Evolutionary conservation across 2,113 vertebrate species (phyloP).

Genomic region (Aphelocoma coerulescens): DNA sequence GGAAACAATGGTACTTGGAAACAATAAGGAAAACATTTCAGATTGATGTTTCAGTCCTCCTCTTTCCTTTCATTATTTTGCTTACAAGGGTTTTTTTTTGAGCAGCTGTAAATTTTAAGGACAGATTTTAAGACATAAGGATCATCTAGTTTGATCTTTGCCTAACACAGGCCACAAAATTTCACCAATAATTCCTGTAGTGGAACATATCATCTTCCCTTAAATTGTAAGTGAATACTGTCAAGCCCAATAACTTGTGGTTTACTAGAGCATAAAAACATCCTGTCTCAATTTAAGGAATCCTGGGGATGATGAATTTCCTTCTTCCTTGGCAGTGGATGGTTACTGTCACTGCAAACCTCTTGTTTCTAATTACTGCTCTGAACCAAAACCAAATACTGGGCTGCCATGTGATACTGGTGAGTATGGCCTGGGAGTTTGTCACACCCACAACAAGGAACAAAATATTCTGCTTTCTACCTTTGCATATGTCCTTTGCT

Average conservation of each 20-base stretch:
- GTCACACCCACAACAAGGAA: not conserved
- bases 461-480: not conserved
- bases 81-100: not conserved
- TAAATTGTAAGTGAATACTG: conserved; percentile 14
- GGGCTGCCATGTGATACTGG: not conserved
- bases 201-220: not conserved
- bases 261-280: conserved; percentile 34
- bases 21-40: not conserved
- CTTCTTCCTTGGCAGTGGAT: not conserved
- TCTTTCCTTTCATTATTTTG: not conserved
- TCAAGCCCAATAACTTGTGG: not conserved
- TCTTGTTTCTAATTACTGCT: conserved; percentile 26
- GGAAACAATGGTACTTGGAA: not conserved
- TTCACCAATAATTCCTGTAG: conserved; percentile 1
- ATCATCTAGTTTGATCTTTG: conserved; percentile 23
- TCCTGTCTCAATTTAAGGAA: conserved; percentile 33
- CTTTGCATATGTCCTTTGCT: not conserved
- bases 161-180: conserved; percentile 23
- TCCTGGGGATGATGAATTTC: conserved; percentile 6
- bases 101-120: not conserved
- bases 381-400: not conserved
- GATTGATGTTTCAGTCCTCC: not conserved
- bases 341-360: not conserved
- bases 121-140: not conserved
- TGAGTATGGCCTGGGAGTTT: not conserved